Conservation (phyloP, 2,888 invertebrate genomes). For the Leptodirus hochenwartii region DNA sequence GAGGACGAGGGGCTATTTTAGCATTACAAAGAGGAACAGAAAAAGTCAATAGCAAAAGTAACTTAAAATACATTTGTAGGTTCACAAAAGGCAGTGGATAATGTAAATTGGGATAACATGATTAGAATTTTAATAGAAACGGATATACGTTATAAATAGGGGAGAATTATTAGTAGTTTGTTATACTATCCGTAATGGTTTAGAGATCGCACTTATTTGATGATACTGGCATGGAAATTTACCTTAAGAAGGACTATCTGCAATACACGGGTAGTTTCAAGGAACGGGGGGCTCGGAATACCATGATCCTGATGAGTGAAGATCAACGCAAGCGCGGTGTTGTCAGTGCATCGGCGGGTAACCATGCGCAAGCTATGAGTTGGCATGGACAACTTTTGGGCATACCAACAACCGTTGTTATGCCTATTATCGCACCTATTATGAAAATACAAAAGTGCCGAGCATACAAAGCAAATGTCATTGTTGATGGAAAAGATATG, state of each 20-base stretch:
- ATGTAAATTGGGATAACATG: no score
- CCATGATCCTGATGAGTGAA: not conserved
- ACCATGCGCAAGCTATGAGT: not conserved
- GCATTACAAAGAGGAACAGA: no score
- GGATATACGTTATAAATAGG: no score
- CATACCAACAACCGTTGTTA: not conserved
- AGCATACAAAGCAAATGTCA: not conserved
- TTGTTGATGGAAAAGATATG: not conserved
- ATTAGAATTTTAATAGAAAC: no score
- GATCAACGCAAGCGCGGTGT: constrained; percentile 1
- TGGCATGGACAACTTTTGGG: not conserved
- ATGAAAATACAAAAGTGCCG: not conserved
- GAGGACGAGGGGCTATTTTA: no score
- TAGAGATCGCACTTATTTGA: not conserved
- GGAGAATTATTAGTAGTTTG: no score
- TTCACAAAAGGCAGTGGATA: no score
- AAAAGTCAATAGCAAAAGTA: no score
- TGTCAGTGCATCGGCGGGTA: not conserved
- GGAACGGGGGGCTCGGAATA: not conserved
- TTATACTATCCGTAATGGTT: no score
- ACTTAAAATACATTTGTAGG: no score
- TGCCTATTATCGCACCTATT: not conserved
- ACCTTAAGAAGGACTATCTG: not conserved
- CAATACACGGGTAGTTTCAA: constrained; percentile 2
- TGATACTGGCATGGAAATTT: not conserved